Evolutionary conservation across 2,888 invertebrate species (phyloP).

Genomic region (Pachymerium ferrugineum): DNA sequence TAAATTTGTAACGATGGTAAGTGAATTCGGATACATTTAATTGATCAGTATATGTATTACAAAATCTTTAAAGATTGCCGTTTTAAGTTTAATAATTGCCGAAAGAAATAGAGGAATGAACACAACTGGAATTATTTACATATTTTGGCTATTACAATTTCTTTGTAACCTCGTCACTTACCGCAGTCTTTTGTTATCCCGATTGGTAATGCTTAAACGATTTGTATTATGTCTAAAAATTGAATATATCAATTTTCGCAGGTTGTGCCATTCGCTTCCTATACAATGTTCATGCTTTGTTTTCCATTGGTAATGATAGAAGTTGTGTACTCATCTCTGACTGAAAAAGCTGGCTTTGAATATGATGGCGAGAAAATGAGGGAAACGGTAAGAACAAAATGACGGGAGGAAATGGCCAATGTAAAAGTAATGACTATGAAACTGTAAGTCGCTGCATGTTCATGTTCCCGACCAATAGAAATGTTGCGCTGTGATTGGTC

Average conservation of each 20-base stretch:
- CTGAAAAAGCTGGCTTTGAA: not conserved
- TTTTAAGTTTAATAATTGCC: not conserved
- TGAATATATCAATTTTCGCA: not conserved
- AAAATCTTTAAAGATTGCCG: not conserved
- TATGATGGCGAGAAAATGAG: not conserved
- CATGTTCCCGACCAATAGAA: too few relatives aligned
- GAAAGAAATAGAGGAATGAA: constrained; percentile 23
- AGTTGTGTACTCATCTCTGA: not conserved
- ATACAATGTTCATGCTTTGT: not conserved
- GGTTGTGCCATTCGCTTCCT: not conserved
- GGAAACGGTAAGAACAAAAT: not conserved
- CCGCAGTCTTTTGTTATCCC: not conserved
- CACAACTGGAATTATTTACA: constrained; percentile 20
- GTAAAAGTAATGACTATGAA: too few relatives aligned
- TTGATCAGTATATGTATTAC: not conserved
- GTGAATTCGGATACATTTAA: too few relatives aligned
- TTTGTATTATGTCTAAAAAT: not conserved
- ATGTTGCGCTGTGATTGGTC: too few relatives aligned
- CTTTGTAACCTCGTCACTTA: constrained; percentile 15
- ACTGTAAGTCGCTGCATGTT: too few relatives aligned
- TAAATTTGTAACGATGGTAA: not conserved
- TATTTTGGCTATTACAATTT: constrained; percentile 23
- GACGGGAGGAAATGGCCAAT: too few relatives aligned
- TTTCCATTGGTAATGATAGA: not conserved
- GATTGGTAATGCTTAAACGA: constrained; percentile 28